Percentiles rank a stretch among this genome's conserved stretches.
phyloP scores from a whole-genome alignment of 2,113 vertebrate species.

The Jaculus jaculus region DNA sequence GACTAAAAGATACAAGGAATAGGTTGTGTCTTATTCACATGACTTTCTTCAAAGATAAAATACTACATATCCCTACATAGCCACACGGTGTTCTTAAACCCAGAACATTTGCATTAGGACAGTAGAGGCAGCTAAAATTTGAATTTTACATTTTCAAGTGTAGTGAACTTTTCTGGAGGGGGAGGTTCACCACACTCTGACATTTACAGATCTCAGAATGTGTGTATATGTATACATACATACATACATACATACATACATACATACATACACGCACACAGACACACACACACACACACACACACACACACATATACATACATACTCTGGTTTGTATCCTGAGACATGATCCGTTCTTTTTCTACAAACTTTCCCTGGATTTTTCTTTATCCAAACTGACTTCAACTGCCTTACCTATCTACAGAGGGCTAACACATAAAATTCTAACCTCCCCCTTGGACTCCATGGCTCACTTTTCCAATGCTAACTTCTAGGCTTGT shows the following conservation, averaged over 20 bases:
- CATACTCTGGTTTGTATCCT: no score
- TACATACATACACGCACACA: no score
- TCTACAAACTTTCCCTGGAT: no score
- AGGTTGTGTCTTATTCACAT: background rate
- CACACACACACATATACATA: no score
- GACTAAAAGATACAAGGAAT: background rate
- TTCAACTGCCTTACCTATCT: no score
- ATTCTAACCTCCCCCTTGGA: background rate
- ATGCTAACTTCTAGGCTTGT: background rate
- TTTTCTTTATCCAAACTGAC: no score
- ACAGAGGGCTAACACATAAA: no score
- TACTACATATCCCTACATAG: background rate
- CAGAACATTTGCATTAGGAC: background rate
- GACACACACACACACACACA: no score
- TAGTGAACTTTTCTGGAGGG: background rate
- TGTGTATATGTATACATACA: no score
- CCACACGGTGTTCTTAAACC: background rate
- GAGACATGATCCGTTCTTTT: no score
- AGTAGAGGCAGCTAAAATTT: background rate
- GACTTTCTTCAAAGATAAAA: background rate
- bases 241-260: no score
- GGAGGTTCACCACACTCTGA: background rate
- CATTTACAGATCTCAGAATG: background rate
- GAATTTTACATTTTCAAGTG: background rate
- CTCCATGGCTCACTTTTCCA: background rate